Conservation (phyloP, 2,888 invertebrate species). For the Eubasilissa splendida region DNA sequence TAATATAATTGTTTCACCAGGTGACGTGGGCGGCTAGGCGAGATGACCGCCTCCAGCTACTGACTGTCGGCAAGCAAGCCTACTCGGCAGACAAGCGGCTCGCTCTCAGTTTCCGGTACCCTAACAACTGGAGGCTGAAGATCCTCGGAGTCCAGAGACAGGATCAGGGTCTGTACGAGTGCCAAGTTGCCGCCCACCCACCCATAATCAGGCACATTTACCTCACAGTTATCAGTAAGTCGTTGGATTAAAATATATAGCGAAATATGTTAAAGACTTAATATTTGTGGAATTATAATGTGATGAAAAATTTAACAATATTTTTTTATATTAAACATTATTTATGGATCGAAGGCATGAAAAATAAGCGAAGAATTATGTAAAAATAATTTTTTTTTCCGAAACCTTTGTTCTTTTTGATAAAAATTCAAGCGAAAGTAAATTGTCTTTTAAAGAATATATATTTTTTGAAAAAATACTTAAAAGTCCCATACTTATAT, state of each 20-base stretch:
- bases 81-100: conserved; percentile 75
- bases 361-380: too few species aligned
- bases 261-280: too few species aligned
- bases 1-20: conserved; percentile 62
- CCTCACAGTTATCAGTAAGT: conserved; percentile 68
- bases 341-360: too few species aligned
- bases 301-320: too few species aligned
- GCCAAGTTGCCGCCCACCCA: conserved; percentile 78
- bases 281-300: too few species aligned
- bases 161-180: conserved; percentile 77
- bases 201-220: conserved; percentile 74
- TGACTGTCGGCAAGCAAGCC: conserved; percentile 73
- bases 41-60: conserved; percentile 72
- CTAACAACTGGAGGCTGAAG: conserved; percentile 77
- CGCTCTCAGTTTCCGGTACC: conserved; percentile 74
- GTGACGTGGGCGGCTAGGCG: conserved; percentile 76
- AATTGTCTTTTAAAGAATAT: too few species aligned
- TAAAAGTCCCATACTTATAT: too few species aligned
- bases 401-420: too few species aligned
- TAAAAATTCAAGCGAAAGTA: too few species aligned
- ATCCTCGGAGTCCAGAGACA: conserved; percentile 74
- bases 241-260: not conserved
- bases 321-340: too few species aligned
- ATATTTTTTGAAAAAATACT: too few species aligned
- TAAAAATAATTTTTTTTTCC: too few species aligned